Percentiles rank a stretch among this genome's conserved stretches.
Evolutionary conservation across 2,113 vertebrate genomes (phyloP).

Genomic region (Rattus norvegicus): GRCr8 NC_086023.1:128251001-128251500

Average conservation of each 20-base stretch:
- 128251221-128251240: slow-evolving; percentile 95
- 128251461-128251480: neutral
- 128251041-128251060: slow-evolving; percentile 46
- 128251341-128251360: neutral
- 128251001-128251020: slow-evolving; percentile 55
- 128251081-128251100: slow-evolving; percentile 84
- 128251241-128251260: slow-evolving; percentile 94
- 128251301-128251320: slow-evolving; percentile 59
- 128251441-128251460: neutral
- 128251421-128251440: neutral
- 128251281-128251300: slow-evolving; percentile 58
- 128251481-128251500: neutral
- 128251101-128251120: slow-evolving; percentile 96
- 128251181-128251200: slow-evolving; percentile 96
- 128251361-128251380: neutral
- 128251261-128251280: slow-evolving; percentile 90
- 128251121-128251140: slow-evolving; percentile 97
- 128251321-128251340: slow-evolving; percentile 8
- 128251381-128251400: neutral
- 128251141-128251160: slow-evolving; percentile 97
- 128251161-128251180: slow-evolving; percentile 94
- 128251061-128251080: slow-evolving; percentile 14
- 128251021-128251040: neutral
- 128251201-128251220: slow-evolving; percentile 94
- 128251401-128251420: neutral